These are phyloP conservation scores for Callitettix versicolor DNA, from an alignment of 1,140 invertebrate genomes.

Conservation along the genomic window DNA sequence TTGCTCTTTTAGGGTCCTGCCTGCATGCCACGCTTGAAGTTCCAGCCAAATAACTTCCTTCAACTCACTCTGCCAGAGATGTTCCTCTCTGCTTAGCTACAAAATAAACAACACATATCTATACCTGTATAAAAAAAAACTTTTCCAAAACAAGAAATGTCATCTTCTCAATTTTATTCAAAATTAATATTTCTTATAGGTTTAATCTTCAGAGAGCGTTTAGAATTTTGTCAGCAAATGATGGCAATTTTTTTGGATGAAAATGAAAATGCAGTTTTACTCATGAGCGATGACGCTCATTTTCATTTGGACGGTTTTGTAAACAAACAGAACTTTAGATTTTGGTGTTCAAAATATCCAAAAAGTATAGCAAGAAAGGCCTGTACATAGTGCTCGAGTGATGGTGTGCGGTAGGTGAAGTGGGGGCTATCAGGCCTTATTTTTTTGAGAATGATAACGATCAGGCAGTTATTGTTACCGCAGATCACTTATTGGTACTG, in stretches of 20 bases:
- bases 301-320: not conserved
- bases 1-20: conserved; percentile 57
- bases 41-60: conserved; percentile 87
- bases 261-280: not conserved
- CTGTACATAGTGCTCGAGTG: no score
- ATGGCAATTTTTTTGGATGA: not conserved
- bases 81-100: conserved; percentile 70
- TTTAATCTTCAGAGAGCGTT: conserved; percentile 15
- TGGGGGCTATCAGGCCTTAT: no score
- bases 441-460: no score
- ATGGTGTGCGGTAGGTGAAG: no score
- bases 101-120: conserved; percentile 9
- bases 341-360: not conserved
- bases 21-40: conserved; percentile 69
- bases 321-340: not conserved
- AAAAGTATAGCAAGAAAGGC: not conserved
- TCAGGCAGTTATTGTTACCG: no score
- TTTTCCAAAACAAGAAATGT: no score
- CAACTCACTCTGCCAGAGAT: conserved; percentile 74
- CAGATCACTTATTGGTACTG: no score
- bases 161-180: no score
- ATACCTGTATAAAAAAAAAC: no score
- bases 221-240: conserved; percentile 1
- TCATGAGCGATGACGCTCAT: not conserved
- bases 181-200: no score